Percentiles rank a stretch among this genome's conserved stretches.
These are phyloP conservation scores for Actinernus sp. DNA, from an alignment of 92 coral and sea anemone genomes.

Conservation along the genomic window DNA sequence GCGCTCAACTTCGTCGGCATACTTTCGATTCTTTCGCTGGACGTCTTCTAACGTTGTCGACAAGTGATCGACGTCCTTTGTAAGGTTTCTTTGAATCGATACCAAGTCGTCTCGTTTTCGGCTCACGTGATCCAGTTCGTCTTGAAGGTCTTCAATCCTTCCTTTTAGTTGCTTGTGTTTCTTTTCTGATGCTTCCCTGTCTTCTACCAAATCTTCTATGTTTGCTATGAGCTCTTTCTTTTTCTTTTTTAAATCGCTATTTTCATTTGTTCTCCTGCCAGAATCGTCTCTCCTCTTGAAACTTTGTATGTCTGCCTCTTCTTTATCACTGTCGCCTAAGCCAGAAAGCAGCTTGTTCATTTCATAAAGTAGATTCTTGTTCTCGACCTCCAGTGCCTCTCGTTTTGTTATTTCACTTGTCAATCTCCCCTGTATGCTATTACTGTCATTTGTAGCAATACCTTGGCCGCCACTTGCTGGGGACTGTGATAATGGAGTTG, in stretches of 20 bases:
- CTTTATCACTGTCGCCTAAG: constrained; percentile 32
- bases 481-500: not conserved
- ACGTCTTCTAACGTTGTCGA: constrained; percentile 73
- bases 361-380: constrained; percentile 83
- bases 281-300: not conserved
- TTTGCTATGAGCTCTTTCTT: constrained; percentile 61
- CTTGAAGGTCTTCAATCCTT: constrained; percentile 77
- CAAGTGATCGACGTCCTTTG: constrained; percentile 76
- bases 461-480: not conserved
- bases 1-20: constrained; percentile 78
- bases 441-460: not conserved
- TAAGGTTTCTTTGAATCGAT: constrained; percentile 65
- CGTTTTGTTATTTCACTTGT: constrained; percentile 65
- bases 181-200: constrained; percentile 58
- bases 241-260: constrained; percentile 45
- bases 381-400: constrained; percentile 80
- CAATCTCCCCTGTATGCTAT: constrained; percentile 46
- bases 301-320: not conserved
- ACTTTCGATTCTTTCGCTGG: constrained; percentile 70
- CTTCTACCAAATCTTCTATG: constrained; percentile 71
- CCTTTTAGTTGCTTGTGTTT: constrained; percentile 68
- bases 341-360: constrained; percentile 67
- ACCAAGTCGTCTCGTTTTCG: constrained; percentile 82
- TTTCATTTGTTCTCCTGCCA: not conserved
- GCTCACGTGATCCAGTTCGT: constrained; percentile 65